Conservation (phyloP, 2,888 invertebrate genomes). For the Ectemnius continuus region DNA sequence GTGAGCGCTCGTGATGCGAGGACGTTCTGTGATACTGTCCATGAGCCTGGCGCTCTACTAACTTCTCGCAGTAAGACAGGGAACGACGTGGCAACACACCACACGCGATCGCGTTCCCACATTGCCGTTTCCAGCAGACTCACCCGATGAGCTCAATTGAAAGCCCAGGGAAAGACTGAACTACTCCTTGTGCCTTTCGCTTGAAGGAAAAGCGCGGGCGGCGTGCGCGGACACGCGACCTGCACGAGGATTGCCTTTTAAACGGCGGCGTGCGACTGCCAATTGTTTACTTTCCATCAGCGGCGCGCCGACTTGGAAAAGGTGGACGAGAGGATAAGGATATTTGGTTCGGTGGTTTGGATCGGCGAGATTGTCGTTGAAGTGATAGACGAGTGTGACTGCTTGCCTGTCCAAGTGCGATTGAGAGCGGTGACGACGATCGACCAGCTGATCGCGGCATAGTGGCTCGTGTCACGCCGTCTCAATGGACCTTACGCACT, state of each 20-base stretch:
- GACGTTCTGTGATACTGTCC: slow-evolving; percentile 80
- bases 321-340: too few relatives aligned
- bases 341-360: not conserved
- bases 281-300: slow-evolving; percentile 20
- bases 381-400: not conserved
- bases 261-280: not conserved
- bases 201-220: not conserved
- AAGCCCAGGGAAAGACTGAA: not conserved
- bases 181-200: not conserved
- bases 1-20: slow-evolving; percentile 89
- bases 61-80: slow-evolving; percentile 34
- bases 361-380: not conserved
- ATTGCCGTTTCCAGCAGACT: not conserved
- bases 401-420: not conserved
- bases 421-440: slow-evolving; percentile 13
- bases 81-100: slow-evolving; percentile 29
- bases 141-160: not conserved
- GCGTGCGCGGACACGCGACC: slow-evolving; percentile 46
- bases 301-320: not conserved
- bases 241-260: slow-evolving; percentile 32
- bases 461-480: slow-evolving; percentile 38
- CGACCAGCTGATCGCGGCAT: slow-evolving; percentile 57
- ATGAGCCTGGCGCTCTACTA: slow-evolving; percentile 54
- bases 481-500: slow-evolving; percentile 45
- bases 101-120: slow-evolving; percentile 7